Evolutionary conservation across 2,888 invertebrate species (phyloP).

Genomic region (Ornithoptera alexandrae): DNA sequence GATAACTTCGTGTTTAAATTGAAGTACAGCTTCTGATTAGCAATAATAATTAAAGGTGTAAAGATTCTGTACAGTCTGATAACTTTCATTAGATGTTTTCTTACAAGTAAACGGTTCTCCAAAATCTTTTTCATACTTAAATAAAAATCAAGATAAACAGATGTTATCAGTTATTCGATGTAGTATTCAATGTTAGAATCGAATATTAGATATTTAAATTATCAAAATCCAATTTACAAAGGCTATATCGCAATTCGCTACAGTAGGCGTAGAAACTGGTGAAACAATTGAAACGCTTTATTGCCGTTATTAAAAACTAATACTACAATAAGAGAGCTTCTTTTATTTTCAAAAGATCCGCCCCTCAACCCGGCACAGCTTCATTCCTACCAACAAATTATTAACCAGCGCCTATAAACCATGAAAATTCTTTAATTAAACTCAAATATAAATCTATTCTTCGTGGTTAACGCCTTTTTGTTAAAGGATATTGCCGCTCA

Average conservation of each 20-base stretch:
- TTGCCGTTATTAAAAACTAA: conserved; percentile 14
- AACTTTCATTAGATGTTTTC: no score
- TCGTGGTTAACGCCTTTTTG: conserved; percentile 68
- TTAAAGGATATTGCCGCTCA: conserved; percentile 66
- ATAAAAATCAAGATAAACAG: no score
- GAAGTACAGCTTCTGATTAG: no score
- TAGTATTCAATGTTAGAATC: no score
- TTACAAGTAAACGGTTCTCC: no score
- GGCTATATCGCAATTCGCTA: background rate
- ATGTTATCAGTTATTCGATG: no score
- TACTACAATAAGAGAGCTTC: conserved; percentile 13
- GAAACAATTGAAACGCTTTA: conserved; percentile 6
- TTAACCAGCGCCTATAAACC: conserved; percentile 62
- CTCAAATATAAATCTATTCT: conserved; percentile 67
- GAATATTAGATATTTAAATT: background rate
- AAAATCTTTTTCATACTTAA: no score
- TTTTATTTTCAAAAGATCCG: conserved; percentile 32
- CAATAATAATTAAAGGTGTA: no score
- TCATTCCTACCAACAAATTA: conserved; percentile 42
- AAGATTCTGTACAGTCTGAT: no score
- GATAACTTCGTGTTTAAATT: no score
- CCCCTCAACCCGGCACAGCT: conserved; percentile 35
- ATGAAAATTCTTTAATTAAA: conserved; percentile 74
- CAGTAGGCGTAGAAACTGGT: background rate
- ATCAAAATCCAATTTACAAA: background rate